Base-by-base conservation (phyloP, 2,113 vertebrate genomes). In the Pogonocichla stellata region DNA sequence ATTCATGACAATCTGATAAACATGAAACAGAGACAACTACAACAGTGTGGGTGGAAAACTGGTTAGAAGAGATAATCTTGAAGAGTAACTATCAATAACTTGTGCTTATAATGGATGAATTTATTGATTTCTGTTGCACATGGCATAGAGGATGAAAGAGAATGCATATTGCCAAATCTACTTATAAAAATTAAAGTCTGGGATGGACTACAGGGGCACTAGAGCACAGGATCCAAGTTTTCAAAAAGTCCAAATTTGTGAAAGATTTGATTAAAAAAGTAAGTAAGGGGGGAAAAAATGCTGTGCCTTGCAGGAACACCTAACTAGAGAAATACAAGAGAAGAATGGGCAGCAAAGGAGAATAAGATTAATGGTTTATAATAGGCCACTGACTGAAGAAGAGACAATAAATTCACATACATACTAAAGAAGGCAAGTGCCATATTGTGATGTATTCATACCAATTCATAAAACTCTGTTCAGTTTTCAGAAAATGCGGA, bases 201-300 rank as follows among this genome's bases (percentile, higher is more conserved):
- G 1, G 8, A 64, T 5, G 12, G 19, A 58, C 22, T 72, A 9
- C 11, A 75, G 40, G 29, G 31, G 8, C 4, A 40, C 25, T 29
- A 50, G 19, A 45, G 28, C 12, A 66, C 17, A 86, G 14, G 8
- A 64, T 72, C 4, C 9, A 51, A 50, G 7, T 45, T 58, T 43
- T 80, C 15, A n/a, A 40, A 34, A 62, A 31, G 7, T 3, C 2
- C 3, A 45, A 25, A 33, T 43, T 56, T 74, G 12, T 48, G 14
- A 61, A 70, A 53, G 12, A 56, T 28, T 71, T 36, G 11, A n/a
- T 13, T 4, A 53, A 56, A 19, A 43, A 36, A 58, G 33, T 6
- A 20, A 23, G 6, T 42, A 60, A 4, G 19, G 5, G 2, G 11
- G 3, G 1, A 4, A 12, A 66, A 8, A 51, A 1, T 33, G 4